Evolutionary conservation across 2,888 invertebrate genomes (phyloP), one percentile per base, ranked within the genome.

Genomic region (Oasisia sp.): DNA sequence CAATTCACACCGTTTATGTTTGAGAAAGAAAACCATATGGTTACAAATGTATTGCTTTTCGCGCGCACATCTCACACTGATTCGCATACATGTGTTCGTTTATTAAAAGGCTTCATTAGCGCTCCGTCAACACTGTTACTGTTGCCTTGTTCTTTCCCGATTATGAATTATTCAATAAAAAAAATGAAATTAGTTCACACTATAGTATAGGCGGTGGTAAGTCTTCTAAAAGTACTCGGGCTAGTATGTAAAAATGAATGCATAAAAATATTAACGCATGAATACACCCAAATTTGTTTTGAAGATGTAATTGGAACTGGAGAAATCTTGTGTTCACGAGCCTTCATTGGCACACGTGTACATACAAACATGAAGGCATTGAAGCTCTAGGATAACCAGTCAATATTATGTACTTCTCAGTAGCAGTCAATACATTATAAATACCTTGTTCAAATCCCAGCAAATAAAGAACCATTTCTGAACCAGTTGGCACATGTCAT

Each of bases 21-120:
- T 74, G 27, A 74, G 74, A 74, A 74, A 74, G 74, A 74, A 19
- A 74, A 74, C 74, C 74, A 74, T 74, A 74, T 74, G 74, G 74
- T 74, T 74, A 74, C 74, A n/a, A 74, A 0, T 27, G 27, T 27
- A 27, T 74, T 27, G 27, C 27, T 27, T 19, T 74, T 74, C 3
- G n/a, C 74, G 74, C 27, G 74, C 27, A 74, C 19, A 74, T 74
- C 56, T 56, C 19, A 56, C 56, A 8, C 19, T 4, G 74, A 74
- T 74, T 74, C 74, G 27, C 74, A n/a, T 74, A 19, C 3, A 74
- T 74, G 74, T 14, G 58, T 58, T 58, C 19, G 58, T 19, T 58
- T 58, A 58, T 19, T 58, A 58, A 58, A 58, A 1, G 11, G 1
- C 27, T 58, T n/a, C n/a, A n/a, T n/a, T n/a, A n/a, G n/a, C n/a